Evolutionary conservation across 2,888 invertebrate species (phyloP).

Genomic region (Octodonta nipae): DNA sequence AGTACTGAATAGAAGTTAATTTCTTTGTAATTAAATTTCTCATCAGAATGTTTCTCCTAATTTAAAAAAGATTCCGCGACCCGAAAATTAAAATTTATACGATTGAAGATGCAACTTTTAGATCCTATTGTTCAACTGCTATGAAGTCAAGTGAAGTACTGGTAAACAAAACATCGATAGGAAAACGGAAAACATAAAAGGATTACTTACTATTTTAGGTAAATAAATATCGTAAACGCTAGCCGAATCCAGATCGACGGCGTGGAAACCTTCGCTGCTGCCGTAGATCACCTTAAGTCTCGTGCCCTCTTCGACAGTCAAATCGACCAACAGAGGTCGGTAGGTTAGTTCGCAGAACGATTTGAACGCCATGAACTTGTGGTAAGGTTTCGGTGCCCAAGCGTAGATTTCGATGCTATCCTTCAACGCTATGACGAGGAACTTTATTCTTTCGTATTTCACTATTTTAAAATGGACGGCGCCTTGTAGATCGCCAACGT

Average conservation of each 20-base stretch:
- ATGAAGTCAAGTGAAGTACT: no score
- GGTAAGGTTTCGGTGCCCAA: conserved; percentile 99
- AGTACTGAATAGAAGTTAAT: no score
- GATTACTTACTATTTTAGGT: conserved; percentile 81
- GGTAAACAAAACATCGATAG: no score
- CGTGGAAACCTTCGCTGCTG: conserved; percentile 96
- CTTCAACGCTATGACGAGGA: conserved; percentile 95
- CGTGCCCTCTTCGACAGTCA: conserved; percentile 98
- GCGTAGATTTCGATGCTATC: conserved; percentile 99
- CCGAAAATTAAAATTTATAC: no score
- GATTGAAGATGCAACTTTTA: no score
- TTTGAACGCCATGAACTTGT: conserved; percentile 99
- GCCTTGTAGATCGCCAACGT: conserved; percentile 96
- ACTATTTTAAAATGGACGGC: conserved; percentile 99
- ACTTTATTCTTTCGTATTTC: conserved; percentile 99
- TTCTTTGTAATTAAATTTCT: no score
- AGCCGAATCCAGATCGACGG: conserved; percentile 97
- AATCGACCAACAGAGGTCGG: conserved; percentile 88
- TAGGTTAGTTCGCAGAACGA: conserved; percentile 61
- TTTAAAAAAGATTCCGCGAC: no score
- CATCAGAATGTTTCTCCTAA: no score
- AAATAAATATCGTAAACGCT: conserved; percentile 98
- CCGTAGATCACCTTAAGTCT: conserved; percentile 99
- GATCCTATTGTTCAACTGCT: not conserved
- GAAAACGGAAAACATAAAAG: conserved; percentile 1